Evolutionary conservation across 1,140 invertebrate species (phyloP), one percentile per base, ranked within the genome.

Genomic region (Dreissena polymorpha): DNA sequence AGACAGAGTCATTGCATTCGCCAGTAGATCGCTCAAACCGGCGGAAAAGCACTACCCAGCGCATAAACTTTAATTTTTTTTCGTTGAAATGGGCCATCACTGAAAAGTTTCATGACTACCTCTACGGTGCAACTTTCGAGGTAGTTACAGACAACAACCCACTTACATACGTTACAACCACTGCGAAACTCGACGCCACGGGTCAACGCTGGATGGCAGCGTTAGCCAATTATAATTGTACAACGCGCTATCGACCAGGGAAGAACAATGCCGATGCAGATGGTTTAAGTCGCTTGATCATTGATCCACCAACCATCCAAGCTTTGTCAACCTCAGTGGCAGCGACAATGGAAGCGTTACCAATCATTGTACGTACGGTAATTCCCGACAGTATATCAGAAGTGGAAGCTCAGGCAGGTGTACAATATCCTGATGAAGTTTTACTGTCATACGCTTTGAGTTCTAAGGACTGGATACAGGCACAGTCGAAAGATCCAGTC

Each of bases 101-200:
- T 14, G 79, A 87, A 0, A 87, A 87, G 60, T 87, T 87, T 68
- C 60, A 84, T 21, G 84, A 86, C 77, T 87, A 86, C 60, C 55
- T 87, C n/a, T 84, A 83, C 57, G 74, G 74, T 18, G 21, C 50
- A 14, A 57, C 27, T 18, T 85, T 85, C 53, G 60, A 51, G 27
- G 83, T 87, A 12, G n/a, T 69, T 21, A 87, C 86, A 16, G 85
- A 87, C 65, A 84, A 84, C 60, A 87, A 86, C 71, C 87, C 86
- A 5, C 60, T 88, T 25, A 86, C 79, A 13, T 87, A 88, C 53
- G 75, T 83, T 14, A 50, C 65, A 10, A 85, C 85, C 23, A 73
- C 81, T 14, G 83, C 82, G 16, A 77, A 85, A 68, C 55, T 85
- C 21, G 85, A 83, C 60, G 85, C 83, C 2, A 86, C 86, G 23